These are phyloP conservation scores for Agelastica alni DNA, from an alignment of 2,888 invertebrate species.

Conservation along the genomic window DNA sequence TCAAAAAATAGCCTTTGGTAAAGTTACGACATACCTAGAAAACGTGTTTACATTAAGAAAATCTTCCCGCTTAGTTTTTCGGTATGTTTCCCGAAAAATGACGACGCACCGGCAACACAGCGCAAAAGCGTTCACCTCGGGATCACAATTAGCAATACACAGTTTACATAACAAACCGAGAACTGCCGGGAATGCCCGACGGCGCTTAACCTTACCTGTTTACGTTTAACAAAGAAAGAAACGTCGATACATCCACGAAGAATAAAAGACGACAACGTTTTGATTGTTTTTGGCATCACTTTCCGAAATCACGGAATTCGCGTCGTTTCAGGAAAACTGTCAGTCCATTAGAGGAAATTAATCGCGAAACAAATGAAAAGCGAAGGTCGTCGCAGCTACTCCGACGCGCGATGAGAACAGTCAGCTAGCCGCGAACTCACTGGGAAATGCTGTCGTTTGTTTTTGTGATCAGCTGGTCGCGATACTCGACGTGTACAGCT, in stretches of 20 bases:
- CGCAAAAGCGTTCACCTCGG: constrained; percentile 19
- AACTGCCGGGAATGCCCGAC: constrained; percentile 35
- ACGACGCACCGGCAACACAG: constrained; percentile 3
- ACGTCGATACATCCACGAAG: constrained; percentile 26
- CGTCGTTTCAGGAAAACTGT: constrained; percentile 11
- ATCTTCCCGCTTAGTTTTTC: no score
- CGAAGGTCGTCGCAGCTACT: constrained; percentile 10
- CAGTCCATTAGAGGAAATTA: constrained; percentile 5
- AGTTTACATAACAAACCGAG: constrained; percentile 53
- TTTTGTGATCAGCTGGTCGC: constrained; percentile 49
- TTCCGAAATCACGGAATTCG: constrained; percentile 6
- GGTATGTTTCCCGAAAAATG: no score
- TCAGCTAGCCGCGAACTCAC: constrained; percentile 30
- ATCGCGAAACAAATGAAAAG: neutral
- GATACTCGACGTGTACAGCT: constrained; percentile 36
- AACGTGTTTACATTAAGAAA: no score
- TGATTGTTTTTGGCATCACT: constrained; percentile 28
- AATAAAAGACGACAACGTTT: constrained; percentile 11
- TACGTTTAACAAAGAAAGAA: constrained; percentile 46
- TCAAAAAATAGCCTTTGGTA: no score
- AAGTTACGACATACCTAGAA: no score
- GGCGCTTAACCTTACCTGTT: constrained; percentile 32
- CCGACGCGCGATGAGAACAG: constrained; percentile 18
- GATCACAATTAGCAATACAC: constrained; percentile 24
- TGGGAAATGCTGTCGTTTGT: constrained; percentile 41